Conservation (phyloP, 2,797 vertebrate species). For the Cetoscarus ocellatus region DNA sequence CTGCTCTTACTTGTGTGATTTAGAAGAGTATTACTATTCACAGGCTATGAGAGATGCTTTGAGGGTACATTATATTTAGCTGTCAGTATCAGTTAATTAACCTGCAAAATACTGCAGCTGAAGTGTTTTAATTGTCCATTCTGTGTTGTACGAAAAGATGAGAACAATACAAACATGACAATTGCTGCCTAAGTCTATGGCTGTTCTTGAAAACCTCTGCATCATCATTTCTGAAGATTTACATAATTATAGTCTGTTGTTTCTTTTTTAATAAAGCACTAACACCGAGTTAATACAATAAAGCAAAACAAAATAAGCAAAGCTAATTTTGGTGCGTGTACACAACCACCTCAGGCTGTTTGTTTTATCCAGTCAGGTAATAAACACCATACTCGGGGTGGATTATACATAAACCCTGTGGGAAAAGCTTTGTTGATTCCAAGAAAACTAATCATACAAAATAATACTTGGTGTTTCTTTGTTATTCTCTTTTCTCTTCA, state of each 20-base stretch:
- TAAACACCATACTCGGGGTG: slow-evolving; percentile 22
- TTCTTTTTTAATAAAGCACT: slow-evolving; percentile 6
- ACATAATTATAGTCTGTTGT: neutral
- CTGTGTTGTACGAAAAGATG: too few relatives aligned
- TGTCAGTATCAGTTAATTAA: too few relatives aligned
- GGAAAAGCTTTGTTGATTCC: slow-evolving; percentile 31
- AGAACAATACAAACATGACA: too few relatives aligned
- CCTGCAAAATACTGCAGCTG: too few relatives aligned
- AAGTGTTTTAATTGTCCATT: too few relatives aligned
- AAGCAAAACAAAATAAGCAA: slow-evolving; percentile 26
- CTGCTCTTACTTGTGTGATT: too few relatives aligned
- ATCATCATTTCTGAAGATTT: too few relatives aligned
- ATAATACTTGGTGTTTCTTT: slow-evolving; percentile 32
- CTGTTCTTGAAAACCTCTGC: too few relatives aligned
- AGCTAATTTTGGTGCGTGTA: slow-evolving; percentile 28
- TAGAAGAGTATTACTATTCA: too few relatives aligned
- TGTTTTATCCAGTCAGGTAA: slow-evolving; percentile 59
- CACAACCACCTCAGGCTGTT: slow-evolving; percentile 35
- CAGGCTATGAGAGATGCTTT: too few relatives aligned
- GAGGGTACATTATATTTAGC: too few relatives aligned
- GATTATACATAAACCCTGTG: slow-evolving; percentile 26
- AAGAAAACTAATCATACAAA: slow-evolving; percentile 44
- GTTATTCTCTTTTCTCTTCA: slow-evolving; percentile 30
- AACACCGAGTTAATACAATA: slow-evolving; percentile 8
- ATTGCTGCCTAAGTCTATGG: too few relatives aligned